Conservation (phyloP, 2,888 invertebrate genomes). For the Crepidodera aurea region DNA sequence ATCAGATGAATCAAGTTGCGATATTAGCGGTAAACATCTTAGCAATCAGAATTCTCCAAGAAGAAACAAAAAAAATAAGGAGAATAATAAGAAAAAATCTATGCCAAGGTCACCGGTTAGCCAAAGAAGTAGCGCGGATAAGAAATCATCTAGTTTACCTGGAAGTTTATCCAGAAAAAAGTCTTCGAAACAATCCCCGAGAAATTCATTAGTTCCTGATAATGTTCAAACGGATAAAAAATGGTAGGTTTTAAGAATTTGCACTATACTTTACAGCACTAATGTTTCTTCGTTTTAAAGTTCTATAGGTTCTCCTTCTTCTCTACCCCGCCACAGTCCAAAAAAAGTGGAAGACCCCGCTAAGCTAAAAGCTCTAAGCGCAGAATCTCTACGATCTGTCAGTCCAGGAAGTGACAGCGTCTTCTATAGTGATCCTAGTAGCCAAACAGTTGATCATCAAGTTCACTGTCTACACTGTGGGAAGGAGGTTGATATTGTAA, state of each 20-base stretch:
- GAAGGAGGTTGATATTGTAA: slow-evolving; percentile 70
- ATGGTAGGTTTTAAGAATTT: no score
- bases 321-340: slow-evolving; percentile 59
- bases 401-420: slow-evolving; percentile 92
- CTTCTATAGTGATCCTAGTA: slow-evolving; percentile 83
- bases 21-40: slow-evolving; percentile 40
- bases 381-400: slow-evolving; percentile 87
- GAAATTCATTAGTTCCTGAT: slow-evolving; percentile 14
- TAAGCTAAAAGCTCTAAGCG: slow-evolving; percentile 80
- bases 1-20: slow-evolving; percentile 63
- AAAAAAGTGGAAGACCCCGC: slow-evolving; percentile 57
- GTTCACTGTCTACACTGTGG: slow-evolving; percentile 85
- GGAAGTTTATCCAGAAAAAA: slow-evolving; percentile 70
- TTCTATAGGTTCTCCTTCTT: slow-evolving; percentile 66
- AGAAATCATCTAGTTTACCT: slow-evolving; percentile 57
- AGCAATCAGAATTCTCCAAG: slow-evolving; percentile 63
- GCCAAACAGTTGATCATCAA: slow-evolving; percentile 63
- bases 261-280: neutral
- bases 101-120: slow-evolving; percentile 68
- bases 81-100: slow-evolving; percentile 74
- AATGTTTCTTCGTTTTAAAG: slow-evolving; percentile 49
- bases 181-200: slow-evolving; percentile 57
- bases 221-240: slow-evolving; percentile 16
- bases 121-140: slow-evolving; percentile 54
- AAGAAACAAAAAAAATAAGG: slow-evolving; percentile 69